Conservation (phyloP, 2,888 invertebrate genomes). For the Caenorhabditis plicata region DNA sequence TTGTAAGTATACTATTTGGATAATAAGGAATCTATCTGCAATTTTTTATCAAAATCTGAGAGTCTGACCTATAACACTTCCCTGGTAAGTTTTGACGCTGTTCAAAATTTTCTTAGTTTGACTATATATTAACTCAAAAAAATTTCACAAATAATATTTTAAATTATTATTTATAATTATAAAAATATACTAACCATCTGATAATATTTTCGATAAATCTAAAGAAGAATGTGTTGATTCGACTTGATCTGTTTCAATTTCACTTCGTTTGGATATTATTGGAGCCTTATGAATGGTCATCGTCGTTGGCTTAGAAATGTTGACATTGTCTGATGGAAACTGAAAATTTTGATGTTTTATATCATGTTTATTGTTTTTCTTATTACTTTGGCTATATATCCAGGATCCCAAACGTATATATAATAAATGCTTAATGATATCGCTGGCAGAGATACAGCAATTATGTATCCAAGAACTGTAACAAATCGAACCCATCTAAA, state of each 20-base stretch:
- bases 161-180: too few relatives aligned
- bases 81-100: too few relatives aligned
- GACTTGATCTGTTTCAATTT: conserved; percentile 4
- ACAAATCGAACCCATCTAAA: conserved; percentile 59
- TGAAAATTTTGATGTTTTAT: conserved; percentile 5
- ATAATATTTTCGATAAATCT: conserved; percentile 12
- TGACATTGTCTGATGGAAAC: conserved; percentile 15
- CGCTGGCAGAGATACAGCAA: conserved; percentile 59
- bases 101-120: too few relatives aligned
- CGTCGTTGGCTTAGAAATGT: too few relatives aligned
- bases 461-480: conserved; percentile 60
- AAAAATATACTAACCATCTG: too few relatives aligned
- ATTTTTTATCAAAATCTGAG: too few relatives aligned
- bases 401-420: conserved; percentile 59
- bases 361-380: background rate
- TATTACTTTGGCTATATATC: conserved; percentile 23
- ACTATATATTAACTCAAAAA: too few relatives aligned
- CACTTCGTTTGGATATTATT: conserved; percentile 13
- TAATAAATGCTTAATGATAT: conserved; percentile 57
- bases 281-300: conserved; percentile 21
- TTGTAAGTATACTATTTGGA: too few relatives aligned
- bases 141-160: too few relatives aligned
- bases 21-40: too few relatives aligned
- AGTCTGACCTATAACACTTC: too few relatives aligned
- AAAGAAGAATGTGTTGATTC: conserved; percentile 13